A percentile compares a stretch with the other conserved stretches of the same genome.
These are phyloP conservation scores for Oostethus manadensis DNA, from an alignment of 2,113 vertebrate genomes.

Conservation along the genomic window DNA sequence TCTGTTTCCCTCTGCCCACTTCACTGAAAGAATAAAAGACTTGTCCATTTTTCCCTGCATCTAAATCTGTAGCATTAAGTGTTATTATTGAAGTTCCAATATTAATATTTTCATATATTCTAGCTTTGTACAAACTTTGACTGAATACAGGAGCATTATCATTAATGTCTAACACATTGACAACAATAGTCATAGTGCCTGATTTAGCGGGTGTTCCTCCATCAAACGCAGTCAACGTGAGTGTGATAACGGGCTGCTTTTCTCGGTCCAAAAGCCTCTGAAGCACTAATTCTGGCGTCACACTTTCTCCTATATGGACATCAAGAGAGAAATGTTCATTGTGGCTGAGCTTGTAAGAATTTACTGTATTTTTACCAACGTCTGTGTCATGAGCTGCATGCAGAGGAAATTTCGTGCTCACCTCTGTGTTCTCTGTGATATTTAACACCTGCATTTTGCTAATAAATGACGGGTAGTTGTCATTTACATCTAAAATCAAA, in stretches of 20 bases:
- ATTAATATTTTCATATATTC: slow-evolving; percentile 44
- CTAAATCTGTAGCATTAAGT: slow-evolving; percentile 55
- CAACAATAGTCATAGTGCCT: slow-evolving; percentile 48
- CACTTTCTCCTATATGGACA: slow-evolving; percentile 54
- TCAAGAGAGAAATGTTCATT: slow-evolving; percentile 57
- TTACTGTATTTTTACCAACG: slow-evolving; percentile 57
- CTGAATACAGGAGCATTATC: slow-evolving; percentile 60
- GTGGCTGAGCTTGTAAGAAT: slow-evolving; percentile 50
- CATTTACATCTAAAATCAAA: slow-evolving; percentile 65
- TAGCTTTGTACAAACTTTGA: slow-evolving; percentile 44
- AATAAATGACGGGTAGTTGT: slow-evolving; percentile 57
- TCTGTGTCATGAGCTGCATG: slow-evolving; percentile 58
- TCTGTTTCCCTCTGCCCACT: slow-evolving; percentile 18
- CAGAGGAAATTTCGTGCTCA: slow-evolving; percentile 48
- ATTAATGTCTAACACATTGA: slow-evolving; percentile 54
- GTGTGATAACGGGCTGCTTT: slow-evolving; percentile 41
- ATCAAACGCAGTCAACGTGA: slow-evolving; percentile 62
- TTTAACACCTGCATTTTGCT: slow-evolving; percentile 22
- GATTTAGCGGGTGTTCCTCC: slow-evolving; percentile 60
- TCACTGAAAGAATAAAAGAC: slow-evolving; percentile 41
- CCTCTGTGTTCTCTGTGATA: slow-evolving; percentile 38
- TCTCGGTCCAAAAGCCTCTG: slow-evolving; percentile 65
- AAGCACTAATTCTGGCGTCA: slow-evolving; percentile 61
- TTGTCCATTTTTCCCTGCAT: slow-evolving; percentile 49
- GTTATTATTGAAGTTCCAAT: slow-evolving; percentile 36